These are phyloP conservation scores for Meleagris gallopavo DNA, from an alignment of 2,113 vertebrate genomes.

Conservation along the genomic window DNA sequence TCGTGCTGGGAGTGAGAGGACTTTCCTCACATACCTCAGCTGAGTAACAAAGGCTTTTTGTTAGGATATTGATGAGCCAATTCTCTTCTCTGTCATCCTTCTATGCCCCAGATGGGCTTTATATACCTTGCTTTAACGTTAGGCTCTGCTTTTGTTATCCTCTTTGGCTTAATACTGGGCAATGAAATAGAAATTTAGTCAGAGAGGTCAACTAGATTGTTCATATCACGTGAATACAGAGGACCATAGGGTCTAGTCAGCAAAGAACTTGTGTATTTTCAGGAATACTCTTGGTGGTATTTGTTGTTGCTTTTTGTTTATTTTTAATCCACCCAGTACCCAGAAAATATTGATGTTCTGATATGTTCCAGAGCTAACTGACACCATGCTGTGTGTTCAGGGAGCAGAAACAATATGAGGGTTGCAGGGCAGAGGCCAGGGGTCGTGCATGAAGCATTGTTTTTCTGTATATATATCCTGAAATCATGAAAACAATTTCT, in stretches of 20 bases:
- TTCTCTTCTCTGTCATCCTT: neutral
- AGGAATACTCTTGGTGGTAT: neutral
- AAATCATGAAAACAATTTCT: neutral
- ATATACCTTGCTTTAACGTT: neutral
- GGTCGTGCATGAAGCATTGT: too few species aligned
- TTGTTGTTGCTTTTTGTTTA: neutral
- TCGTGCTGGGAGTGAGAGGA: neutral
- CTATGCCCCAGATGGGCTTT: neutral
- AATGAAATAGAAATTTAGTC: neutral
- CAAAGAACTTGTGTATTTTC: neutral
- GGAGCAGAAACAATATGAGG: neutral
- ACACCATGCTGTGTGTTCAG: neutral
- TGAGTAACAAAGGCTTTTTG: neutral
- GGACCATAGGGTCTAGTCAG: neutral
- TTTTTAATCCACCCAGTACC: neutral
- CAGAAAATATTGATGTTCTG: neutral
- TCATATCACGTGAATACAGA: neutral
- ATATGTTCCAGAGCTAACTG: neutral
- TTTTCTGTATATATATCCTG: accelerated
- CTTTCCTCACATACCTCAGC: neutral
- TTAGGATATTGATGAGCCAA: neutral
- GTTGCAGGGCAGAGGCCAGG: neutral
- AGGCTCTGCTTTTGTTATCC: neutral
- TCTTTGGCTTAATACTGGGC: neutral
- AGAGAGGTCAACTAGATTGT: neutral